Base-by-base conservation (phyloP, 2,888 invertebrate species). In the Acrobasis repandana region DNA sequence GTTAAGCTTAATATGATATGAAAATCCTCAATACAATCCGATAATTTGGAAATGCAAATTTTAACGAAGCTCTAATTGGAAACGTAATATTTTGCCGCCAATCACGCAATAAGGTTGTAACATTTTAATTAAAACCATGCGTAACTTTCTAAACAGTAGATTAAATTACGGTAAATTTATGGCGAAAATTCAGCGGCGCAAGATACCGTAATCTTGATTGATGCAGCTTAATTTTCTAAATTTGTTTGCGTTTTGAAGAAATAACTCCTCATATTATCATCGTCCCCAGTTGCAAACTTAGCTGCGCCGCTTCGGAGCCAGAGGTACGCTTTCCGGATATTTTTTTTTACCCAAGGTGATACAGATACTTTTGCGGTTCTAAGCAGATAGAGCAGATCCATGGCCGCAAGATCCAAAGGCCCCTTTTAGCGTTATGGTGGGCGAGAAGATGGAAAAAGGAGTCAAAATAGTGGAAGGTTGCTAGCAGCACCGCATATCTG, bases 81-180 rank as follows among this genome's bases (percentile, higher is more conserved):
- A 62, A 63, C 56, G 56, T 59, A 57, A 67, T 63, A 62, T 62
- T 64, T 51, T 60, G 57, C 60, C 62, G 49, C 60, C 61, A 43
- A 63, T 16, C 34, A 58, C 64, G 63, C 63, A 61, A 51, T 50
- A 60, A 60, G 63, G 67, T 60, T 58, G n/a, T n/a, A n/a, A n/a
- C 61, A 64, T 56, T 62, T 70, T 69, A 69, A 70, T 70, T 70
- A 69, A 67, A 67, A 64, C 60, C 58, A 66, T 63, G 59, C 65
- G 66, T 66, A 64, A 63, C 62, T 64, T 57, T 61, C 58, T 58
- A 47, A 67, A 66, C 61, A 65, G 67, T 50, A 62, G 60, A 60
- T 61, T 59, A 59, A 56, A 59, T 61, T 51, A 59, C 61, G 9
- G 56, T 52, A 58, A 61, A 63, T 64, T 62, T 65, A 54, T 38